Percentiles rank a stretch among this genome's conserved stretches.
Evolutionary conservation across 2,888 invertebrate genomes (phyloP).

Genomic region (Mythimna vitellina): DNA sequence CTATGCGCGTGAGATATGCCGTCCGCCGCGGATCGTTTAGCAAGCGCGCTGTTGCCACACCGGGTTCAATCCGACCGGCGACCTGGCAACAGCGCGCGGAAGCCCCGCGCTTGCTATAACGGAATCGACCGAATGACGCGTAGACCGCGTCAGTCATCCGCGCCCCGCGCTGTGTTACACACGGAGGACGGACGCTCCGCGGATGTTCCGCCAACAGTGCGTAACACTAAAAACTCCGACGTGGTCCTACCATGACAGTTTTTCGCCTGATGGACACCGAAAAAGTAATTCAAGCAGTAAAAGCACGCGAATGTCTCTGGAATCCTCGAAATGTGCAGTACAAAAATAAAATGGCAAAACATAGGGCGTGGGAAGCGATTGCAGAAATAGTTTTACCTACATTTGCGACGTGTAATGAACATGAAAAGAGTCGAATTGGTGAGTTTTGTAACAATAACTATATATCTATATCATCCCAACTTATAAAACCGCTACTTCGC

Average conservation of each 20-base stretch:
- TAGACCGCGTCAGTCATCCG: constrained; percentile 28
- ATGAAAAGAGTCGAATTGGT: constrained; percentile 17
- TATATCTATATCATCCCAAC: neutral
- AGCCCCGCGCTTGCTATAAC: constrained; percentile 3
- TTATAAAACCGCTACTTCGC: neutral
- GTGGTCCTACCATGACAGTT: constrained; percentile 19
- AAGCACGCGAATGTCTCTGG: constrained; percentile 38
- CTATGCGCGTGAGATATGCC: neutral
- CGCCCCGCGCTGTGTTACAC: constrained; percentile 30
- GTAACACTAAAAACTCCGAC: constrained; percentile 9
- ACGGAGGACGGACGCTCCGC: constrained; percentile 13
- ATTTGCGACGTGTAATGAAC: neutral
- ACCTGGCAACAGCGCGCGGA: constrained; percentile 39
- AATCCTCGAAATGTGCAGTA: constrained; percentile 18
- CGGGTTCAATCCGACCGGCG: neutral
- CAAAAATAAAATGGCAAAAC: constrained; percentile 23
- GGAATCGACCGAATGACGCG: constrained; percentile 19
- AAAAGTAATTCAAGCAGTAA: constrained; percentile 38
- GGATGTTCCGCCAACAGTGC: neutral
- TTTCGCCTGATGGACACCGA: constrained; percentile 20
- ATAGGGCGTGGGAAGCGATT: constrained; percentile 37
- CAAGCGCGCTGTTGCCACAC: constrained; percentile 27
- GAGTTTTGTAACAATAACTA: constrained; percentile 7
- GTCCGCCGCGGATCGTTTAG: constrained; percentile 27
- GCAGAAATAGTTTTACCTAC: constrained; percentile 13